These are phyloP conservation scores for Periophthalmus modestus DNA, from an alignment of 2,113 vertebrate species.

Conservation along the genomic window DNA sequence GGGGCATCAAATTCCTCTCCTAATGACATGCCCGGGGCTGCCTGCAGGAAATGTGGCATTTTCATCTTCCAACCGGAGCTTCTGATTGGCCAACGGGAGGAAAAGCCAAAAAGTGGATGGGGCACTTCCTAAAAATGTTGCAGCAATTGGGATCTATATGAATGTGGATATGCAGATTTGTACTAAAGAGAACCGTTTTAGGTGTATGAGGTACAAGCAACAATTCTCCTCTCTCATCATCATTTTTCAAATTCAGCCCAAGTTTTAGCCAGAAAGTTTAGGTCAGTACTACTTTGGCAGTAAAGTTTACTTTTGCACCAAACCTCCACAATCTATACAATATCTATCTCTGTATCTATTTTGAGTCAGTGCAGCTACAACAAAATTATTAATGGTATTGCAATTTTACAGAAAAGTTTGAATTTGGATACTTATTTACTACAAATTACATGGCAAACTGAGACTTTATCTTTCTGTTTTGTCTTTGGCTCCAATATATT, in stretches of 20 bases:
- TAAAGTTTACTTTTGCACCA: background rate
- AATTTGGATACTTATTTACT: no score
- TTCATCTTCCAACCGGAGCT: slow-evolving; percentile 87
- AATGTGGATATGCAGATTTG: slow-evolving; percentile 10
- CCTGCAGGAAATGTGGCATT: slow-evolving; percentile 94
- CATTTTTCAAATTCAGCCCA: background rate
- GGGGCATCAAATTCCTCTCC: slow-evolving; percentile 92
- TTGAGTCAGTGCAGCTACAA: background rate
- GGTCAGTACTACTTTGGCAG: background rate
- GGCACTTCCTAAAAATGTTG: slow-evolving; percentile 21
- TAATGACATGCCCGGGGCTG: slow-evolving; percentile 95
- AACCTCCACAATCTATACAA: background rate
- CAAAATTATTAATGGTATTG: no score
- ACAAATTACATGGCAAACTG: background rate
- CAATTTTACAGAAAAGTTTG: no score
- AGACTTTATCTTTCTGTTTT: background rate
- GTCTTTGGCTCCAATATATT: background rate
- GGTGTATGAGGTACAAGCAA: slow-evolving; percentile 26
- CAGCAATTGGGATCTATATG: slow-evolving; percentile 17
- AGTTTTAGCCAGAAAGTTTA: slow-evolving; percentile 9
- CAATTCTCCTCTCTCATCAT: slow-evolving; percentile 13
- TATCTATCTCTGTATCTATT: background rate
- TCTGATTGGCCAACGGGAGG: slow-evolving; percentile 68
- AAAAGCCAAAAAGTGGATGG: slow-evolving; percentile 38
- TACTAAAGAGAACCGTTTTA: slow-evolving; percentile 8